Base-by-base conservation (phyloP, 2,113 vertebrate genomes). In the Himantopus leucocephalus region DNA sequence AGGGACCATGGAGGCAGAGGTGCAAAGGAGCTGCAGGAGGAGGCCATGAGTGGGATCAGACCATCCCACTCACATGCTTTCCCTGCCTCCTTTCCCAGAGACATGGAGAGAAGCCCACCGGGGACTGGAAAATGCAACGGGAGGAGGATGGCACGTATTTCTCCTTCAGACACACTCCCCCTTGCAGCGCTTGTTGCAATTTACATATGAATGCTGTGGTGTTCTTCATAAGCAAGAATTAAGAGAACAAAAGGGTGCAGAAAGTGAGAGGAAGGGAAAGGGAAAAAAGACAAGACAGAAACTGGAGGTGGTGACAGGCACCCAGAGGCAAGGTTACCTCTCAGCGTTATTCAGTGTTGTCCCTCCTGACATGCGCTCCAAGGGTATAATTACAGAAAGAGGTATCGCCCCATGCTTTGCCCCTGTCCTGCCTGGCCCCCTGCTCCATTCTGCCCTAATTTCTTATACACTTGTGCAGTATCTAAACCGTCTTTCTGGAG, bases 261-360 rank as follows among this genome's bases (percentile, higher is more conserved):
- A 92, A 96, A 97, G 56, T 83, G 68, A 94, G 67, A 63, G 63
- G 87, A 97, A 95, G 48, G 22, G 50, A 84, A 94, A 91, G 17
- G 66, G 37, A 26, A 75, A 94, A 90, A 94, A 89, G 81, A n/a
- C 47, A 95, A 89, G 89, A 90, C 89, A 97, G 87, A 89, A 97
- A 41, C 82, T 94, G 97, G 90, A 95, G 97, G 96, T 93, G 96
- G 94, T 96, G 90, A 97, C 82, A 95, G 71, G 89, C 94, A 96
- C 82, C 85, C 66, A 91, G 90, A 95, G 63, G 82, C 59, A 95
- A 96, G 92, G 78, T 93, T 95, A 85, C 79, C 10, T 47, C 85
- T 96, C 91, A 45, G 48, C 78, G 66, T 70, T 85, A 37, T 88
- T 92, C 73, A 52, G 27, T 11, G 26, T 83, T 96, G 79, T 88